A percentile compares a stretch with the other conserved stretches of the same genome.
Conservation (phyloP, 2,113 vertebrate genomes). For the Perccottus glenii region DNA sequence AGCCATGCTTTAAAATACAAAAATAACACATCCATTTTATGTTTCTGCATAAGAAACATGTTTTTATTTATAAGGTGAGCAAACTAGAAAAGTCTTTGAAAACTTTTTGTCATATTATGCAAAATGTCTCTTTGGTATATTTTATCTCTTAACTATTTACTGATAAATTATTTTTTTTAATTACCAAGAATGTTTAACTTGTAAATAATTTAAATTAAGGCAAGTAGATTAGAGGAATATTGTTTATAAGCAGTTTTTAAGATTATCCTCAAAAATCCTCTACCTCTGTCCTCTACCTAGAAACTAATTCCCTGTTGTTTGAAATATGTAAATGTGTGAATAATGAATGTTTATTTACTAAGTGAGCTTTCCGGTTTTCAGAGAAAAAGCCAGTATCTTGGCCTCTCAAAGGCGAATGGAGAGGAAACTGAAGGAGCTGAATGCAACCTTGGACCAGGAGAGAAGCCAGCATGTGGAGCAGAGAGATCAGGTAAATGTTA, state of each 20-base stretch:
- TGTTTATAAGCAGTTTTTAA: background rate
- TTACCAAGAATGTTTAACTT: background rate
- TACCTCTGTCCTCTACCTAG: too few relatives aligned
- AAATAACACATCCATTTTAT: too few relatives aligned
- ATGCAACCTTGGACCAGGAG: conserved; percentile 90
- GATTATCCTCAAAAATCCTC: background rate
- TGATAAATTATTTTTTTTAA: too few relatives aligned
- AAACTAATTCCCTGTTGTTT: background rate
- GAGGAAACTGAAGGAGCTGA: conserved; percentile 90
- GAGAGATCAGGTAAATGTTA: conserved; percentile 87
- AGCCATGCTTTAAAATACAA: too few relatives aligned
- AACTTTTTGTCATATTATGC: too few relatives aligned
- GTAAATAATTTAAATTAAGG: background rate
- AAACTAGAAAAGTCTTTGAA: too few relatives aligned
- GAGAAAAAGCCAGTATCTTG: conserved; percentile 86
- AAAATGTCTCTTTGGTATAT: too few relatives aligned
- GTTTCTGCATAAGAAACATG: too few relatives aligned
- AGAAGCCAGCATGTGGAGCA: conserved; percentile 87
- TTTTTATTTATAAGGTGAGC: too few relatives aligned
- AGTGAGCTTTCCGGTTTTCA: conserved; percentile 45
- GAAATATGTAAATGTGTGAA: background rate
- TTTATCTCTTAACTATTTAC: too few relatives aligned
- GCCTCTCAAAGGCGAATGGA: conserved; percentile 88
- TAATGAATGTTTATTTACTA: background rate
- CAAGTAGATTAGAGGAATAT: background rate